Evolutionary conservation across 2,797 vertebrate species (phyloP).

Genomic region (Mallotus villosus): DNA sequence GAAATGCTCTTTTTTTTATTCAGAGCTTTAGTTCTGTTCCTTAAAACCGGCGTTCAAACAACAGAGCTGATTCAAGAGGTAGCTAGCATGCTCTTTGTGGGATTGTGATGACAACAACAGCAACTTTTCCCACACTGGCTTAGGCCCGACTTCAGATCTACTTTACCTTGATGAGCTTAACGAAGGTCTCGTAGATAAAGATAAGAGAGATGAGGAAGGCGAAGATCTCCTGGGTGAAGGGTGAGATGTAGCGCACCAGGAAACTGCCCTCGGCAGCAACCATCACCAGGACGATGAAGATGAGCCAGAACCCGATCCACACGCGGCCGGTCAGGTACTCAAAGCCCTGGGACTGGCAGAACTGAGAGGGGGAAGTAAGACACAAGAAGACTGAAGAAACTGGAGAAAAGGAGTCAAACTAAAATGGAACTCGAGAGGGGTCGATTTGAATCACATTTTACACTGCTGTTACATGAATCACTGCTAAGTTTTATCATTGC

Average conservation of each 20-base stretch:
- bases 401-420: neutral
- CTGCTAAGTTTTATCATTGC: neutral
- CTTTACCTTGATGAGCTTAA: constrained; percentile 90
- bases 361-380: constrained; percentile 68
- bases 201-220: constrained; percentile 98
- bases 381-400: neutral
- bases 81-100: no score
- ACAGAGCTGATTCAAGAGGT: no score
- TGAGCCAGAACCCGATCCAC: constrained; percentile 97
- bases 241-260: constrained; percentile 94
- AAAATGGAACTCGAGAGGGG: no score
- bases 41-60: no score
- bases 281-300: constrained; percentile 90
- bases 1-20: no score
- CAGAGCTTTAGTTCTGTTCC: no score
- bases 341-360: constrained; percentile 88
- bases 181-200: constrained; percentile 98
- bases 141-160: no score
- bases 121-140: neutral
- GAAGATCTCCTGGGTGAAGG: constrained; percentile 98
- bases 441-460: neutral
- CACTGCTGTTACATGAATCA: neutral
- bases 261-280: constrained; percentile 97
- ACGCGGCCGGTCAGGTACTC: constrained; percentile 96
- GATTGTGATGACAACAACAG: no score